Conservation (phyloP, 2,113 vertebrate species). For the Strigops habroptila region DNA sequence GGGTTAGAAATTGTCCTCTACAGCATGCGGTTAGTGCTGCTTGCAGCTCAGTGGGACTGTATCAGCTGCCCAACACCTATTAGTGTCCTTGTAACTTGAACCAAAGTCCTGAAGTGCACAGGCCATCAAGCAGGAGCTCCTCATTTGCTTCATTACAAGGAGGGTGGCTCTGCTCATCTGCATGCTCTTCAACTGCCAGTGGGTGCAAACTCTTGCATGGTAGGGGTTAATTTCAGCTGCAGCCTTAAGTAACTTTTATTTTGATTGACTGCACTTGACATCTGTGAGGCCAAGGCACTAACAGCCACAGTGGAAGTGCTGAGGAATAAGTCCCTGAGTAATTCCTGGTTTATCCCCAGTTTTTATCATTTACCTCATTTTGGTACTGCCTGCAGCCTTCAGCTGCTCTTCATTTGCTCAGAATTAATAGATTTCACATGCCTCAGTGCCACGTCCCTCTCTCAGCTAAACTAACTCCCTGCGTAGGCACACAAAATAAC, state of each 20-base stretch:
- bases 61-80: neutral
- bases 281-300: neutral
- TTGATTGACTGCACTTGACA: neutral
- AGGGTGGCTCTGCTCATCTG: neutral
- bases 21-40: neutral
- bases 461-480: neutral
- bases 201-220: no score
- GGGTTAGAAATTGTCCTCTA: neutral
- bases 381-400: neutral
- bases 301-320: neutral
- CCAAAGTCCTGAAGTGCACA: fast-evolving
- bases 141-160: neutral
- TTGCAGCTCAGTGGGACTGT: neutral
- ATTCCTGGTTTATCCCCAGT: neutral
- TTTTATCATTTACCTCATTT: neutral
- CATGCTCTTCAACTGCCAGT: fast-evolving
- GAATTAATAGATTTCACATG: neutral
- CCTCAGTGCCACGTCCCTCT: neutral
- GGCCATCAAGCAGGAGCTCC: neutral
- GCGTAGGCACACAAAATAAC: fast-evolving
- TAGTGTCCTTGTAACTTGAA: neutral
- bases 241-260: neutral
- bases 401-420: neutral
- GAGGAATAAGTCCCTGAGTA: neutral
- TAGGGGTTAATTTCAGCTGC: neutral